Evolutionary conservation across 2,888 invertebrate species (phyloP), one percentile per base, ranked within the genome.

Genomic region (Agrochola litura): DNA sequence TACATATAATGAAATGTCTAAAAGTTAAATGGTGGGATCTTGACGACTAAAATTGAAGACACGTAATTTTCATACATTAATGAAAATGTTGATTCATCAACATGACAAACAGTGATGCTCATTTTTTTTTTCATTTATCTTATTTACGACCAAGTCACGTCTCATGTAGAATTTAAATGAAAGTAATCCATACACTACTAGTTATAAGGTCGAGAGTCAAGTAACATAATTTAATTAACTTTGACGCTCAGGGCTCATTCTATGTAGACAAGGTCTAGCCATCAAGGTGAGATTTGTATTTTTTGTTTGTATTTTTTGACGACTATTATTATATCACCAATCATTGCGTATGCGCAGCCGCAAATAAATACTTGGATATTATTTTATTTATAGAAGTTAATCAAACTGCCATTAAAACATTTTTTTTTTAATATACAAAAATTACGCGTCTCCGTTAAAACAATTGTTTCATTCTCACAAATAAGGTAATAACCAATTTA

Each of bases 11-110:
- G 73, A 73, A 73, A 78, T 77, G 43, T 72, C 67, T 70, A 74
- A 49, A 76, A 68, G 43, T 25, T 82, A 79, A 77, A 79, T 88
- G 87, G 87, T 87, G 87, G 87, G 87, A 78, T 83, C 37, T 67
- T 74, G 66, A 83, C 77, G 65, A 87, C 87, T 87, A 79, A 83
- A 64, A 63, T 68, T 72, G 46, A 46, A 82, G 64, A 66, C 61
- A 64, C 76, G 43, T 77, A 65, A 72, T 74, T 74, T 81, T 73
- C n/a, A 58, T 69, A 66, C 16, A 64, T 76, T 69, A 41, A 68
- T 56, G 12, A 76, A 69, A 81, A 73, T 46, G 61, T 79, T 52
- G 56, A 74, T n/a, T 69, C 70, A 81, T 56, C 46, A 58, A 66
- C 60, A 61, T 81, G 54, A 56, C 82, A 41, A 46, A 65, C 77